These are phyloP conservation scores for Pluvianellus socialis DNA, from an alignment of 2,113 vertebrate genomes.

Conservation along the genomic window DNA sequence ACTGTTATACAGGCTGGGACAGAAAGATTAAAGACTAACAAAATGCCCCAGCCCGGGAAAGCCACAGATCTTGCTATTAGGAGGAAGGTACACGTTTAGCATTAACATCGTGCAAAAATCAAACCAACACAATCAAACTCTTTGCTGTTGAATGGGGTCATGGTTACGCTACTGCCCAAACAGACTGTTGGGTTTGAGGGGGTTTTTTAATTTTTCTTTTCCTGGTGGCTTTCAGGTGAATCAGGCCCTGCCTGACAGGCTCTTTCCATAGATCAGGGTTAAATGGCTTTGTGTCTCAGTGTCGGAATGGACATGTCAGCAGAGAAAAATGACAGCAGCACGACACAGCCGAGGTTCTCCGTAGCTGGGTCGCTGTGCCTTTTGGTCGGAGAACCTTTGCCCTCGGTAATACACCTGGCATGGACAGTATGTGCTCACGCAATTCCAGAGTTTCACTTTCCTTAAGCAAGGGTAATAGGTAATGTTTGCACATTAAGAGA, in stretches of 20 bases:
- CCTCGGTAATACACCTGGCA: not conserved
- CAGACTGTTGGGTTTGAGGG: too few species aligned
- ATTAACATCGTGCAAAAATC: not conserved
- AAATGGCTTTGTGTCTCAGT: not conserved
- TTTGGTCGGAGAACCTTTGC: not conserved
- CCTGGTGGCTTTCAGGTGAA: not conserved
- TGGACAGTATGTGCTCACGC: fast-evolving
- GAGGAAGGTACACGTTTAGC: not conserved
- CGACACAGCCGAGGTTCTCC: fast-evolving
- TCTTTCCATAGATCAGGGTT: not conserved
- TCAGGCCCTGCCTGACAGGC: not conserved
- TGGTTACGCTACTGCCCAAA: not conserved
- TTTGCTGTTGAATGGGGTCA: not conserved
- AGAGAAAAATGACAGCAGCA: not conserved
- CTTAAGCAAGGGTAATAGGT: not conserved
- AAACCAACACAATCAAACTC: not conserved
- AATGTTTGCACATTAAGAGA: not conserved
- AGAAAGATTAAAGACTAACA: too few species aligned
- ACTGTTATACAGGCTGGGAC: too few species aligned
- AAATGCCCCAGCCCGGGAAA: not conserved
- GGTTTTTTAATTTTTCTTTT: not conserved
- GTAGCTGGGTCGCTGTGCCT: not conserved
- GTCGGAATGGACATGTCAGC: not conserved
- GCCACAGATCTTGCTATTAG: fast-evolving
- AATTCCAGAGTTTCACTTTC: not conserved